Evolutionary conservation across 2,113 vertebrate species (phyloP), one percentile per base, ranked within the genome.

Genomic region (Fukomys damarensis): DNA sequence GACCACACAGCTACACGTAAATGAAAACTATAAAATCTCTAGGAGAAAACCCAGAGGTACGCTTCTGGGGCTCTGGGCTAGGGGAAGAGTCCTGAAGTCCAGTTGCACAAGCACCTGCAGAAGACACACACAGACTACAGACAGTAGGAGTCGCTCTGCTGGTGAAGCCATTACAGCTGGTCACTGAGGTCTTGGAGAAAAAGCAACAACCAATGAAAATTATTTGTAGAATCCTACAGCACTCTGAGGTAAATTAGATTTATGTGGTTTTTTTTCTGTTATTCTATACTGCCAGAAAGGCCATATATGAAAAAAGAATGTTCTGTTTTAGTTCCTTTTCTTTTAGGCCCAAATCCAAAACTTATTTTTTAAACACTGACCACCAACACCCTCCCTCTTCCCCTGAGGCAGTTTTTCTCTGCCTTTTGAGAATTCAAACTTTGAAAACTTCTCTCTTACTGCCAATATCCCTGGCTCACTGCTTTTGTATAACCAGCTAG

Each of bases 171-270:
- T 46, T 65, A 70, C 76, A 94, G 74, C 56, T 76, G 43, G 58
- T 38, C 97, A 70, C 90, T 76, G 56, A 77, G 46, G 79, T 68
- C 49, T 38, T 58, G 32, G 35, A 43, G 86, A 86, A 85, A 96
- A 95, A 56, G 49, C 14, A 70, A 95, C 85, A 82, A 91, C 59
- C 86, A 82, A 89, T 86, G 89, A 98, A 94, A 94, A 94, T 83
- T 79, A n/a, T 61, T 86, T 79, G 28, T 24, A 20, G 87, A 84
- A 90, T 87, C 81, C 92, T 90, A 94, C 43, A 74, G 59, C n/a
- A 91, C 83, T 97, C 85, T 79, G 22, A 96, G 89, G 92, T 95
- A 68, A 96, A 91, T 72, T 91, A 77, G 32, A 91, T 41, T 89
- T 59, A 43, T 56, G 56, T 93, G 74, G 61, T 46, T 82, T 96